Evolutionary conservation across 2,888 invertebrate species (phyloP), one percentile per base, ranked within the genome.

Genomic region (Myathropa florea): DNA sequence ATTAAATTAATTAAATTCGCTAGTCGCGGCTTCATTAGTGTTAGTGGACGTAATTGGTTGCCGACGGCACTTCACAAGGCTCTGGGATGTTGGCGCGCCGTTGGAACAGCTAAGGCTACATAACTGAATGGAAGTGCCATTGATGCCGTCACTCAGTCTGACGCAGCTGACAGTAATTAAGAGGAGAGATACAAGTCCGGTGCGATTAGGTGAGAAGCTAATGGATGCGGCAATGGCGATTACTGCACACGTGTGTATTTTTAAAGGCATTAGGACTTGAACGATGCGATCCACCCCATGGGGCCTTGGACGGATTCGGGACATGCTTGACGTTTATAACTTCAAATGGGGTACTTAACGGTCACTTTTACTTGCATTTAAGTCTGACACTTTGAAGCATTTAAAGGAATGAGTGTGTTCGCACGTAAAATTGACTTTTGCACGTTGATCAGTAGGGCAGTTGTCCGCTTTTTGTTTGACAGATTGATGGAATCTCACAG

Each of bases 1-100:
- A 81, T 85, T 77, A 81, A 81, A 85, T 85, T 85, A 85, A 81
- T 85, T 85, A 81, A 85, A 77, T 72, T 77, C 59, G 33, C 81
- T 21, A 36, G 63, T 33, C 33, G 76, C 77, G 63, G 67, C 77
- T 72, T 67, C 77, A 77, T 76, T 81, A 72, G 81, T 77, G 75
- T 67, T 59, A 77, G 80, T 36, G 75, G 59, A 53, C 59, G 68
- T 85, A 85, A 81, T 85, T 85, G 81, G 84, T 64, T 55, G 76
- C 81, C 46, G 23, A 26, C n/a, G 81, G 67, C 72, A 57, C 21
- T 57, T 10, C 57, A 24, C 57, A 57, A 57, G 4, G 23, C 60
- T 53, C 64, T 28, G 70, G 59, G 18, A 12, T 14, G 21, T 3
- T 12, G 12, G 61, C 59, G 55, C 21, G 30, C 21, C 36, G 61